These are phyloP conservation scores for Mythimna albipuncta DNA, from an alignment of 2,888 invertebrate species.

Conservation along the genomic window DNA sequence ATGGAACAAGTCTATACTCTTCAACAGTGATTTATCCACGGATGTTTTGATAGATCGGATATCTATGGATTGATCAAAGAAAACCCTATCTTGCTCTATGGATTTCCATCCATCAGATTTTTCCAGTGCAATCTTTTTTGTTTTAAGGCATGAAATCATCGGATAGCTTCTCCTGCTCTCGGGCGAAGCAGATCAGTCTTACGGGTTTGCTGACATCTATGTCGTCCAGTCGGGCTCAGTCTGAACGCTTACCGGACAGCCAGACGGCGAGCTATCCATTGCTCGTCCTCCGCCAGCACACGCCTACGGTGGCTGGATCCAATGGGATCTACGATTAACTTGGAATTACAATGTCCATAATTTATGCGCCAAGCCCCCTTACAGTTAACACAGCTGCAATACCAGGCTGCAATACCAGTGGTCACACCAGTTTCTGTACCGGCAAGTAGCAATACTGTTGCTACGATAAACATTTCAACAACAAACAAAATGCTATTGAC, in stretches of 20 bases:
- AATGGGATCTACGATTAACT: not conserved
- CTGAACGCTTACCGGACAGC: too few species aligned
- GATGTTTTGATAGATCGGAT: too few species aligned
- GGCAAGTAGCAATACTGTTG: conserved; percentile 24
- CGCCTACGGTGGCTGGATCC: not conserved
- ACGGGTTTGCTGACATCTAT: too few species aligned
- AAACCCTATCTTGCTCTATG: not conserved
- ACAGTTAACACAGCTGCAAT: conserved; percentile 22
- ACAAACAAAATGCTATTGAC: conserved; percentile 25
- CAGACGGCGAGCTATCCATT: too few species aligned
- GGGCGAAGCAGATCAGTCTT: too few species aligned
- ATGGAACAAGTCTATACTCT: not conserved
- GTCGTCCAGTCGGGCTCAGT: too few species aligned
- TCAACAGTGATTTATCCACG: not conserved
- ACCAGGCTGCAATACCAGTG: conserved; percentile 26
- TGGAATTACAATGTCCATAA: conserved; percentile 2
- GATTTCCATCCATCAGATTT: not conserved
- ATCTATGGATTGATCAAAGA: not conserved
- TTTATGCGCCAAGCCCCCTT: not conserved
- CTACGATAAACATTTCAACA: conserved; percentile 29
- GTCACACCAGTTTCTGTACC: conserved; percentile 26
- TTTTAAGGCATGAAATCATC: too few species aligned
- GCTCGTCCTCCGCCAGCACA: too few species aligned
- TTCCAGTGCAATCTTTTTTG: too few species aligned
- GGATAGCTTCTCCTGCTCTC: too few species aligned